phyloP scores from a whole-genome alignment of 2,888 invertebrate genomes.

The Hemicrepidius hirtus region DNA sequence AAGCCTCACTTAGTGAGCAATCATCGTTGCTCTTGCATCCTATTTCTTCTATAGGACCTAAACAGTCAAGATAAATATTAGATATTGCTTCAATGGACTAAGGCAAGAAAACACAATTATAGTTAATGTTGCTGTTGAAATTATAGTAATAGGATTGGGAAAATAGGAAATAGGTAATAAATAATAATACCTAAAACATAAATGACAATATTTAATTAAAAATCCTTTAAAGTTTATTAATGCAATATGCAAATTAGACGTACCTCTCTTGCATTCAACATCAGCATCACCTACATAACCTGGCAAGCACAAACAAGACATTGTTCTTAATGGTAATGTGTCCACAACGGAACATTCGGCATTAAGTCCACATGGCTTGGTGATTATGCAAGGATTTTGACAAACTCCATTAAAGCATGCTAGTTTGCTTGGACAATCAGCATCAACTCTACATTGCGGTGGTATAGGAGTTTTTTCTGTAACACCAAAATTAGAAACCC shows the following conservation, averaged over 20 bases:
- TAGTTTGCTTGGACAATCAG: conserved; percentile 88
- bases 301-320: conserved; percentile 89
- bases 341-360: conserved; percentile 91
- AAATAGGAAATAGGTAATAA: conserved; percentile 26
- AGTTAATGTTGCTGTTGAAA: conserved; percentile 55
- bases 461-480: conserved; percentile 67
- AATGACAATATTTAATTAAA: conserved; percentile 25
- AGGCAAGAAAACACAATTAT: conserved; percentile 7
- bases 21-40: conserved; percentile 84
- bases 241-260: not conserved
- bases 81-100: conserved; percentile 36
- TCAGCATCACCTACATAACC: conserved; percentile 92
- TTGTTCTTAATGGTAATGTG: conserved; percentile 89
- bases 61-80: conserved; percentile 50
- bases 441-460: conserved; percentile 84
- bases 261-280: conserved; percentile 79
- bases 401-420: conserved; percentile 89
- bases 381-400: conserved; percentile 86
- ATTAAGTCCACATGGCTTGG: conserved; percentile 85
- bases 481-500: not conserved
- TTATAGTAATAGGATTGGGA: conserved; percentile 29
- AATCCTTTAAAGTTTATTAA: not conserved
- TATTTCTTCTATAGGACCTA: conserved; percentile 71
- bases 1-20: conserved; percentile 82
- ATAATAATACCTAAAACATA: conserved; percentile 45